These are phyloP conservation scores for Vesta saturnalis DNA, from an alignment of 2,888 invertebrate genomes.

Conservation along the genomic window DNA sequence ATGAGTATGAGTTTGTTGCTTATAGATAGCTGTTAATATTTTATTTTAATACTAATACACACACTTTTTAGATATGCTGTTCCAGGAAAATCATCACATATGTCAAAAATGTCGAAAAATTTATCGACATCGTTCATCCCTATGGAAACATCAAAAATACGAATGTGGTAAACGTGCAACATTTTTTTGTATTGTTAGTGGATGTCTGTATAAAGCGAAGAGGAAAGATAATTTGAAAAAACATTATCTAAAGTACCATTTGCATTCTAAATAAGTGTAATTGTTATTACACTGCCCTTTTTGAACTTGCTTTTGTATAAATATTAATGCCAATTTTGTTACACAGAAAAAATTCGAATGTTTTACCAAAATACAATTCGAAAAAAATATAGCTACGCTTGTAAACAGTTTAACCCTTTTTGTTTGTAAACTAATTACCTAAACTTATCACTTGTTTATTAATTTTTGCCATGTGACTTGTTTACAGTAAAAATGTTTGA, in stretches of 20 bases:
- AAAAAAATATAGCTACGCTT: no score
- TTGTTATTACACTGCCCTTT: background rate
- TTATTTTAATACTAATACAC: background rate
- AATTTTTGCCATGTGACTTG: no score
- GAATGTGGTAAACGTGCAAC: constrained; percentile 28
- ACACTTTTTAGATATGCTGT: background rate
- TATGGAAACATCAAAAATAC: constrained; percentile 30
- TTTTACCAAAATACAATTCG: no score
- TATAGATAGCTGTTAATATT: background rate
- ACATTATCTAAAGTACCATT: constrained; percentile 19
- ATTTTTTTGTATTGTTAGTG: constrained; percentile 22
- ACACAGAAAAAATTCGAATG: no score
- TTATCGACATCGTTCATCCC: constrained; percentile 20
- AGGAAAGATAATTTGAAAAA: constrained; percentile 27
- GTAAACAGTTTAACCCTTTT: no score
- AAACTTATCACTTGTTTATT: no score
- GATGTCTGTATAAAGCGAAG: constrained; percentile 29
- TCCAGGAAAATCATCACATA: background rate
- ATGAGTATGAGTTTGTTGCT: background rate
- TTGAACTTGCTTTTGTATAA: no score
- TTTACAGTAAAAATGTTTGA: no score
- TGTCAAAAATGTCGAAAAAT: constrained; percentile 21
- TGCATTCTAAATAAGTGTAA: constrained; percentile 1
- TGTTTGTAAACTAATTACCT: no score
- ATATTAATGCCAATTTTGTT: no score